phyloP scores from a whole-genome alignment of 2,888 invertebrate species.

The Mesoligia furuncula region DNA sequence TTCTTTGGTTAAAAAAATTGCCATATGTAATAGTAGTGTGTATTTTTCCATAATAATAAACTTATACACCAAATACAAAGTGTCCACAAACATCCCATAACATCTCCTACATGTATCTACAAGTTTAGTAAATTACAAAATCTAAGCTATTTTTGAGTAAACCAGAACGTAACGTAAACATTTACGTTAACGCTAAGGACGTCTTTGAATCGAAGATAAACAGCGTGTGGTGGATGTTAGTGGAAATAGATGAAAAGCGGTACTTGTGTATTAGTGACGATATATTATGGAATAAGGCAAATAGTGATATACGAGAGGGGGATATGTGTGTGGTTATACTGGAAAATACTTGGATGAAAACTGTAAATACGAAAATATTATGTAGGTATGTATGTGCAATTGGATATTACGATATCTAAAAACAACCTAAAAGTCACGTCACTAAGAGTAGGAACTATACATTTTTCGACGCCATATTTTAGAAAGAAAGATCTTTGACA shows the following conservation, averaged over 20 bases:
- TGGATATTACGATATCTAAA: not conserved
- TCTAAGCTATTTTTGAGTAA: constrained; percentile 36
- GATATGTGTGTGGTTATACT: not conserved
- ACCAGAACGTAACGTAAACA: constrained; percentile 44
- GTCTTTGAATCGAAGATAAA: constrained; percentile 52
- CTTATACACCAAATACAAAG: constrained; percentile 1
- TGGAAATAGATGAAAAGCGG: constrained; percentile 19
- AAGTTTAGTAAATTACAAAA: constrained; percentile 36
- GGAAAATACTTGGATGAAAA: not conserved
- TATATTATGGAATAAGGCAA: constrained; percentile 15
- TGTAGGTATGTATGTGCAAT: not conserved
- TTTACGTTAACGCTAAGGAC: constrained; percentile 46
- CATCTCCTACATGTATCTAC: too few relatives aligned
- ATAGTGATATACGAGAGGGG: not conserved
- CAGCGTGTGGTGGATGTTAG: constrained; percentile 23
- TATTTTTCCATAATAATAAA: too few relatives aligned
- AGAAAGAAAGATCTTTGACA: too few relatives aligned
- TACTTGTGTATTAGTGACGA: constrained; percentile 6
- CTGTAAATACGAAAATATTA: constrained; percentile 2
- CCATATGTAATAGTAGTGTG: too few relatives aligned
- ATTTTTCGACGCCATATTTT: too few relatives aligned
- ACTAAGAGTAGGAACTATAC: too few relatives aligned
- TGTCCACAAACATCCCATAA: not conserved
- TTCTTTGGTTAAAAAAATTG: too few relatives aligned
- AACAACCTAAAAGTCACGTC: too few relatives aligned